These are phyloP conservation scores for Gallinago solitaria DNA, from an alignment of 2,797 vertebrate genomes.

Conservation along the genomic window DNA sequence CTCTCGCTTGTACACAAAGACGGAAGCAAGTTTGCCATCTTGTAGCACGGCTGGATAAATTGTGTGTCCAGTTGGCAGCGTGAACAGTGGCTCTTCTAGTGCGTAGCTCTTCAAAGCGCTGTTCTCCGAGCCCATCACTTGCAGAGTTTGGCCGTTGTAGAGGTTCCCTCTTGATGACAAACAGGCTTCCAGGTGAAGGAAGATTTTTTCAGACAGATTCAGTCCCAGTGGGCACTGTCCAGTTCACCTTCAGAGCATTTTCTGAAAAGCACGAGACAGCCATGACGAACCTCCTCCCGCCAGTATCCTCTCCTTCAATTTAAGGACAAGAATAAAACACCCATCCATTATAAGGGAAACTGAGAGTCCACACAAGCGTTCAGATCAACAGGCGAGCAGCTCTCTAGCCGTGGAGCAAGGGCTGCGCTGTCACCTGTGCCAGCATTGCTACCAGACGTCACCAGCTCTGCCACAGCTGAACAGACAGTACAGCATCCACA, in stretches of 20 bases:
- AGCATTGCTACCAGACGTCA: background rate
- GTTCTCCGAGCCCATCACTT: slow-evolving; percentile 93
- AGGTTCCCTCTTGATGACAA: background rate
- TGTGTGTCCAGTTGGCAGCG: slow-evolving; percentile 84
- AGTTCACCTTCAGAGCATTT: slow-evolving; percentile 29
- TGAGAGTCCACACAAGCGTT: background rate
- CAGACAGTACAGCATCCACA: background rate
- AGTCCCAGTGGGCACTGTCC: rapidly evolving
- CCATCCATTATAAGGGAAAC: background rate
- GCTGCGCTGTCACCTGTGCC: background rate
- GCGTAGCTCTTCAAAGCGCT: slow-evolving; percentile 85
- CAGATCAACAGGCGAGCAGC: background rate
- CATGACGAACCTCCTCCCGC: background rate
- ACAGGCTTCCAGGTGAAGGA: background rate
- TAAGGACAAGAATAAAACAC: background rate
- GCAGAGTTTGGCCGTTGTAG: background rate
- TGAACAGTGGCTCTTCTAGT: slow-evolving; percentile 83
- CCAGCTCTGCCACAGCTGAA: background rate
- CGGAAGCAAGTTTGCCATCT: slow-evolving; percentile 86
- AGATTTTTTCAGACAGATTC: background rate
- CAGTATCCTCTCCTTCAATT: background rate
- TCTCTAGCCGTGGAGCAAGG: background rate
- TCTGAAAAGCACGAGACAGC: slow-evolving; percentile 2
- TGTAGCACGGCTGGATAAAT: slow-evolving; percentile 87
- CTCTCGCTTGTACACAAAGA: slow-evolving; percentile 91